A percentile compares a stretch with the other conserved stretches of the same genome.
Conservation (phyloP, 2,888 invertebrate genomes). For the Polylopha cassiicola region DNA sequence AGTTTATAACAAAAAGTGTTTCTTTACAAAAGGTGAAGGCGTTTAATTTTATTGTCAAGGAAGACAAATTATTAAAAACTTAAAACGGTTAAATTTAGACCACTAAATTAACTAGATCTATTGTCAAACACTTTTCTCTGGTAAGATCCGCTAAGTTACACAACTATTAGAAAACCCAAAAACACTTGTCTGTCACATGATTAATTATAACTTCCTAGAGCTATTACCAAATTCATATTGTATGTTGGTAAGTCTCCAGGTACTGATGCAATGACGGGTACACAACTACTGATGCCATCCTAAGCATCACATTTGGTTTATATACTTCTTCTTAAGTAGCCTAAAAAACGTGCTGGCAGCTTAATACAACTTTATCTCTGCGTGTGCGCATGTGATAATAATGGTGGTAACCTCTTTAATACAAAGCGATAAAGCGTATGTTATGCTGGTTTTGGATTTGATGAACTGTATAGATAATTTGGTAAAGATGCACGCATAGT, state of each 20-base stretch:
- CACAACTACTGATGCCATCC: conserved; percentile 51
- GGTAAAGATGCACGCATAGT: conserved; percentile 43
- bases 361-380: conserved; percentile 34
- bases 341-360: conserved; percentile 61
- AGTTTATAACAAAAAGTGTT: too few species aligned
- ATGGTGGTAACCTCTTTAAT: conserved; percentile 21
- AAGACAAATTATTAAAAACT: neutral
- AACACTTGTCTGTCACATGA: conserved; percentile 23
- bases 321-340: conserved; percentile 62
- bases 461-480: conserved; percentile 23
- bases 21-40: too few species aligned
- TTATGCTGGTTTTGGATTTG: conserved; percentile 2
- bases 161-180: conserved; percentile 12
- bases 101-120: too few species aligned
- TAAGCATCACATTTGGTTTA: conserved; percentile 52
- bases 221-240: conserved; percentile 58
- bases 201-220: conserved; percentile 22
- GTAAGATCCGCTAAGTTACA: conserved; percentile 1
- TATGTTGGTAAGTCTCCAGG: conserved; percentile 32
- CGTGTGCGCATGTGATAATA: conserved; percentile 17
- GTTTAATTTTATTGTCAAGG: too few species aligned
- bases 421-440: conserved; percentile 22
- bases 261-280: conserved; percentile 44
- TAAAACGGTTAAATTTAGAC: too few species aligned
- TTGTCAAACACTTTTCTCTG: conserved; percentile 1